Evolutionary conservation across 2,113 vertebrate species (phyloP).

Genomic region (Hassar affinis): DNA sequence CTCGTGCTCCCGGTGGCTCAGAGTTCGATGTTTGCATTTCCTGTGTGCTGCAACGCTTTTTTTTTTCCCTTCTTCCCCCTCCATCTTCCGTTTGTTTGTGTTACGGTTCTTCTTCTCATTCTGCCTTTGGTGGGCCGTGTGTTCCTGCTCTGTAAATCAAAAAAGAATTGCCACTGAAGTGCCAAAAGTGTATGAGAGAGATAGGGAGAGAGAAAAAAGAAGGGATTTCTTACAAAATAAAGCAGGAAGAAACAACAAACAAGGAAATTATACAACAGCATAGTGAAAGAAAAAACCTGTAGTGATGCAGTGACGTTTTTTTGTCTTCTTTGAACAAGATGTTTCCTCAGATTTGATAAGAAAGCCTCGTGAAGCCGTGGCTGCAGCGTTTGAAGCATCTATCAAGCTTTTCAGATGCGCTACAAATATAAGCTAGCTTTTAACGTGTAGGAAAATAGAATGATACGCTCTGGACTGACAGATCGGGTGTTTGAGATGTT

Average conservation of each 20-base stretch:
- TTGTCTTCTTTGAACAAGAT: constrained; percentile 4
- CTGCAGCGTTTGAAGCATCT: constrained; percentile 36
- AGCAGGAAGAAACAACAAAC: constrained; percentile 29
- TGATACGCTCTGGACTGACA: constrained; percentile 38
- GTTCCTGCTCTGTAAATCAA: constrained; percentile 45
- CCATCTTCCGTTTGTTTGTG: constrained; percentile 50
- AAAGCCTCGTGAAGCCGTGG: constrained; percentile 24
- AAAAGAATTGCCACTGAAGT: background rate
- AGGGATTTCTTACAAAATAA: constrained; percentile 26
- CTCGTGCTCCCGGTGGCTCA: constrained; percentile 77
- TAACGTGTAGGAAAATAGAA: constrained; percentile 20
- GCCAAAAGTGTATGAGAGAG: constrained; percentile 41
- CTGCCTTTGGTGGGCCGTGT: constrained; percentile 39
- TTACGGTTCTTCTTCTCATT: constrained; percentile 52
- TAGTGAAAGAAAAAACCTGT: constrained; percentile 34
- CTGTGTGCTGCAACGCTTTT: constrained; percentile 22
- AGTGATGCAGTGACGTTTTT: constrained; percentile 36
- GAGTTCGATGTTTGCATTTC: constrained; percentile 78
- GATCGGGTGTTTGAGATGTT: constrained; percentile 34
- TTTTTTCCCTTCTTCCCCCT: constrained; percentile 31
- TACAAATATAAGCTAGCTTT: constrained; percentile 36
- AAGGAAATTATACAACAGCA: constrained; percentile 42
- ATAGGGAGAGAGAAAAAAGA: constrained; percentile 37
- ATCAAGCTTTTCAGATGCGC: constrained; percentile 27
- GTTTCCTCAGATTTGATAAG: constrained; percentile 23